phyloP scores from a whole-genome alignment of 2,113 vertebrate genomes.

The Pterocles orientalis region DNA sequence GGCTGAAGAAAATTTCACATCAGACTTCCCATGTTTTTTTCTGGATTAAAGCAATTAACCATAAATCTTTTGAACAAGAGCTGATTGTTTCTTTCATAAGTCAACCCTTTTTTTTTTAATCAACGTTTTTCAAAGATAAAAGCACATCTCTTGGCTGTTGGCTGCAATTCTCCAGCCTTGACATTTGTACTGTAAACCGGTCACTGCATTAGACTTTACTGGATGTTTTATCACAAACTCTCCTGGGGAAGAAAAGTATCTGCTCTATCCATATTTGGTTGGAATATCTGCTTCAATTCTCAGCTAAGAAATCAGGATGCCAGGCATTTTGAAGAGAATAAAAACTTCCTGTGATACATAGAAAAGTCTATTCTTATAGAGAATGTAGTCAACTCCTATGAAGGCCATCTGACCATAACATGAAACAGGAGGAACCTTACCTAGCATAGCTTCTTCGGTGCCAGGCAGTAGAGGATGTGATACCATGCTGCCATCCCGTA shows the following conservation, averaged over 20 bases:
- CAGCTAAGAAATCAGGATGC: neutral
- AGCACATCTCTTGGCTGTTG: neutral
- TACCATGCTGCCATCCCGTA: conserved; percentile 89
- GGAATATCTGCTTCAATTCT: neutral
- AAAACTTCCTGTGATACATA: neutral
- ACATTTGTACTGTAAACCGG: neutral
- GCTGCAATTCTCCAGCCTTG: neutral
- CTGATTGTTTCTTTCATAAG: neutral
- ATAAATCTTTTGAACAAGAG: neutral
- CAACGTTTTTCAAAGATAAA: neutral
- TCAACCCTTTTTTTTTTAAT: neutral
- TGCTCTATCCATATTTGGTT: neutral
- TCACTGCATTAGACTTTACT: neutral
- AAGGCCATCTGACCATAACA: neutral
- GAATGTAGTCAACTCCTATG: neutral
- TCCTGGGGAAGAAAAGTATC: neutral
- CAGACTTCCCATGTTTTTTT: neutral
- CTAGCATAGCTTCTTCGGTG: conserved; percentile 87
- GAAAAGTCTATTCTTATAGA: neutral
- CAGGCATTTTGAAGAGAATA: neutral
- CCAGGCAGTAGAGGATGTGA: conserved; percentile 89
- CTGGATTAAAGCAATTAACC: neutral
- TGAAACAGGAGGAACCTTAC: conserved; percentile 69
- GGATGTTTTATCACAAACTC: neutral
- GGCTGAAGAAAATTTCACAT: neutral